phyloP scores from a whole-genome alignment of 2,797 vertebrate species.

The Liparis tanakae region DNA sequence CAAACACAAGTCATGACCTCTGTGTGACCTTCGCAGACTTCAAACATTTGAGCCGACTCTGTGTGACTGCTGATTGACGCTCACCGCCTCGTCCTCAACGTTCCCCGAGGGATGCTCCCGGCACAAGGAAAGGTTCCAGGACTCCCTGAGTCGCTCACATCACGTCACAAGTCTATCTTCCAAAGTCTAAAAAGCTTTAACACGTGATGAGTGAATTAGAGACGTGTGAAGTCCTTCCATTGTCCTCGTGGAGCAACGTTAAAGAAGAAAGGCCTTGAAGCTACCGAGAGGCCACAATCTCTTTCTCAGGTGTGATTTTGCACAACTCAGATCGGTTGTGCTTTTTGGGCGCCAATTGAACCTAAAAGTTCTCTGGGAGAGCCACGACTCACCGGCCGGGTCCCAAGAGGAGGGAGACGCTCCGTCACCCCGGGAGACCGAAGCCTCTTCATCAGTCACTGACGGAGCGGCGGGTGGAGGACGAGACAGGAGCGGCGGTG shows the following conservation, averaged over 20 bases:
- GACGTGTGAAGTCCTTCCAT: constrained; percentile 10
- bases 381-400: neutral
- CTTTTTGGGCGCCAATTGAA: constrained; percentile 17
- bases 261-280: neutral
- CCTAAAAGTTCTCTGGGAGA: neutral
- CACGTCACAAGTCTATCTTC: neutral
- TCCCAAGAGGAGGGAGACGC: neutral
- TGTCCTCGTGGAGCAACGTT: constrained; percentile 11
- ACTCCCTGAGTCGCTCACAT: neutral
- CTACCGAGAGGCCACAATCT: constrained; percentile 27
- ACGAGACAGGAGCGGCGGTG: constrained; percentile 36
- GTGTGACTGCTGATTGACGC: neutral
- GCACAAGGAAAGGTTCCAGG: neutral
- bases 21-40: constrained; percentile 29
- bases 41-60: constrained; percentile 4
- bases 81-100: neutral
- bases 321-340: neutral
- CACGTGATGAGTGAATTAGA: neutral
- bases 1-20: constrained; percentile 32
- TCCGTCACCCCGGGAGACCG: neutral
- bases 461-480: constrained; percentile 15
- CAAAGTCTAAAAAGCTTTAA: neutral
- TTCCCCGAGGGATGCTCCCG: neutral
- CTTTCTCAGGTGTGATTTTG: constrained; percentile 43
- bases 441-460: constrained; percentile 23